These are phyloP conservation scores for Acanthis flammea DNA, from an alignment of 2,797 vertebrate genomes.

Conservation along the genomic window DNA sequence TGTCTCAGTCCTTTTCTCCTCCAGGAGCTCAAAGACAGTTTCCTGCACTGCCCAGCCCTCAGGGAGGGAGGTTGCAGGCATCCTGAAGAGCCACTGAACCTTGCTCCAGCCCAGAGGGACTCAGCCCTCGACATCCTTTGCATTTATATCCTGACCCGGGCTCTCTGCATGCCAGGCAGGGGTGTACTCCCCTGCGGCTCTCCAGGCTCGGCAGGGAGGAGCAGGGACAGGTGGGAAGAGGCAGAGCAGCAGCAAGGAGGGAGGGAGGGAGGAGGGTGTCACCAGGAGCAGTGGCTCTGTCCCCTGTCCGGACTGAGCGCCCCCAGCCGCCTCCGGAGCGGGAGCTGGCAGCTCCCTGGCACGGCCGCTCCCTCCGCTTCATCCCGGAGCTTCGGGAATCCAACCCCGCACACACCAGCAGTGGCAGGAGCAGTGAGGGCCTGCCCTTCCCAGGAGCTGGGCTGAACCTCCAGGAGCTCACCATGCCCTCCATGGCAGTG, in stretches of 20 bases:
- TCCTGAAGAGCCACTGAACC: not conserved
- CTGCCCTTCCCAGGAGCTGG: not conserved
- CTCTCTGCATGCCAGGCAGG: not conserved
- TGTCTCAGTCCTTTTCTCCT: not conserved
- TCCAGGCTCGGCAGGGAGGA: not conserved
- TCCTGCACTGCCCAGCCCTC: not conserved
- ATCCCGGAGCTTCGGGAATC: not conserved
- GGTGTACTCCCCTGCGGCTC: not conserved
- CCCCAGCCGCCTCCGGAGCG: rapidly evolving
- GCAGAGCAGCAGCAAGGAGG: not conserved
- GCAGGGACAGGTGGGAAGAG: not conserved
- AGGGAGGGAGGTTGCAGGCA: not conserved
- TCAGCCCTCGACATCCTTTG: not conserved
- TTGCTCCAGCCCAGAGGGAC: not conserved
- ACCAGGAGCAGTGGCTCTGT: not conserved
- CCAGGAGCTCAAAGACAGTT: not conserved
- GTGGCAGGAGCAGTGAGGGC: not conserved
- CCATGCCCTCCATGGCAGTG: not conserved
- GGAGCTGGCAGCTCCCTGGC: not conserved
- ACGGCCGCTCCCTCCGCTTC: not conserved
- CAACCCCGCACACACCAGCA: not conserved
- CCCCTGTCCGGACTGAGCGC: rapidly evolving
- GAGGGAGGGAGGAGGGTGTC: not conserved
- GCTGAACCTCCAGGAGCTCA: not conserved
- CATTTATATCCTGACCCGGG: not conserved